Base-by-base conservation (phyloP, 37 sponge, comb jelly and placozoan species). In the Axinella damicornis region DNA sequence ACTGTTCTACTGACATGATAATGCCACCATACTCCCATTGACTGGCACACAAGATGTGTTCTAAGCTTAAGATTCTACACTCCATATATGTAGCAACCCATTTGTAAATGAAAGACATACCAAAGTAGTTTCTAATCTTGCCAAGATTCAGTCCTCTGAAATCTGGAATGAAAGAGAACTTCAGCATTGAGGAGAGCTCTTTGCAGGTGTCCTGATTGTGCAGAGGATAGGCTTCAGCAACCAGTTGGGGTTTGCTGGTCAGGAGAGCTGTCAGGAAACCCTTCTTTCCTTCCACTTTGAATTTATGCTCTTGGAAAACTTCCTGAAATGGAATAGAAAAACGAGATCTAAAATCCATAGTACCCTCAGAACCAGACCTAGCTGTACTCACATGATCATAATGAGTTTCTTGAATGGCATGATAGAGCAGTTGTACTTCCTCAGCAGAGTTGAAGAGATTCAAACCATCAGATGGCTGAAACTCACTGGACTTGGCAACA, bases 71-170 rank as follows among this genome's bases (percentile, higher is more conserved):
- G 15, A 25, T 17, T n/a, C 13, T 17, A 17, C 28, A n/a, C 25
- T 65, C 13, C 28, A 65, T 65, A 73, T 13, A 73, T 16, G 4
- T 57, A 28, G 32, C n/a, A 77, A 17, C 32, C 35, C 28, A 59
- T 31, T 2, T 35, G 1, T 38, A 5, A 70, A 33, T 58, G 33
- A 58, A n/a, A 19, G 28, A 53, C 69, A 5, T 83, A 91, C 92
- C 92, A 84, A 84, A 92, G 75, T 92, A 92, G 36, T 88, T 80
- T 53, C 93, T 83, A 22, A 92, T 71, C 25, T 36, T 40, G 25
- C 71, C 34, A 15, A 92, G 37, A 65, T 69, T 75, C 22, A 90
- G 32, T 30, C 58, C 66, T 40, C 55, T 80, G 9, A 61, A 54
- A 2, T n/a, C n/a, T n/a, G 90, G 89, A 0, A 92, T 25, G 6